Conservation (phyloP, 2,888 invertebrate species). For the Adelognathus sp. region DNA sequence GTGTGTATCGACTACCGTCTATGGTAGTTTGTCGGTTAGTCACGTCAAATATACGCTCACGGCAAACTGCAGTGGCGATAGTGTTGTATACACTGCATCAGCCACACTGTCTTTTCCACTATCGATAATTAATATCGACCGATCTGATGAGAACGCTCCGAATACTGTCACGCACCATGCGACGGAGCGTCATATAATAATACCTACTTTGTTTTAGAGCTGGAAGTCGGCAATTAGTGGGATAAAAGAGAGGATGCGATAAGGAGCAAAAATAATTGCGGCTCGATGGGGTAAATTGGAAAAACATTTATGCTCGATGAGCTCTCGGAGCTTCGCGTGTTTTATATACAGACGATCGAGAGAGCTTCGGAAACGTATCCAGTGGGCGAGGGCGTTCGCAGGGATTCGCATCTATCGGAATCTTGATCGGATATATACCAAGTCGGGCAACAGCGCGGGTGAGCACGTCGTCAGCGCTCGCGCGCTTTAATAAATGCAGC, state of each 20-base stretch:
- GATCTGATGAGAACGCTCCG: conserved; percentile 18
- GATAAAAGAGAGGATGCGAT: not conserved
- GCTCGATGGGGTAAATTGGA: not conserved
- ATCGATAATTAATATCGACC: conserved; percentile 41
- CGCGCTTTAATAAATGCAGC: conserved; percentile 76
- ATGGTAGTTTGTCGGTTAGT: not conserved
- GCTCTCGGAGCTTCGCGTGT: not conserved
- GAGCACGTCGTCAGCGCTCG: conserved; percentile 65
- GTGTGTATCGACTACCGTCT: not conserved
- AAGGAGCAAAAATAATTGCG: not conserved
- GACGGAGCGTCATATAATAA: not conserved
- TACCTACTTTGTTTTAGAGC: not conserved
- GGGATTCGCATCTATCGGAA: conserved; percentile 23
- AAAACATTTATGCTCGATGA: not conserved
- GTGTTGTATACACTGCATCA: not conserved
- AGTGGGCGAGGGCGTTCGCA: not conserved
- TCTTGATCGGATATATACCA: conserved; percentile 14
- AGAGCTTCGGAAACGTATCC: not conserved
- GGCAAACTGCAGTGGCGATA: not conserved
- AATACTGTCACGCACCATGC: not conserved
- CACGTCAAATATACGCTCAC: not conserved
- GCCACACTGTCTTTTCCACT: not conserved
- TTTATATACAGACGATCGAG: not conserved
- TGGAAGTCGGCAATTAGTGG: too few species aligned
- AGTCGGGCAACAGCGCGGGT: conserved; percentile 40